Conservation (phyloP, 2,888 invertebrate species). For the Digitonthophagus gazella region DNA sequence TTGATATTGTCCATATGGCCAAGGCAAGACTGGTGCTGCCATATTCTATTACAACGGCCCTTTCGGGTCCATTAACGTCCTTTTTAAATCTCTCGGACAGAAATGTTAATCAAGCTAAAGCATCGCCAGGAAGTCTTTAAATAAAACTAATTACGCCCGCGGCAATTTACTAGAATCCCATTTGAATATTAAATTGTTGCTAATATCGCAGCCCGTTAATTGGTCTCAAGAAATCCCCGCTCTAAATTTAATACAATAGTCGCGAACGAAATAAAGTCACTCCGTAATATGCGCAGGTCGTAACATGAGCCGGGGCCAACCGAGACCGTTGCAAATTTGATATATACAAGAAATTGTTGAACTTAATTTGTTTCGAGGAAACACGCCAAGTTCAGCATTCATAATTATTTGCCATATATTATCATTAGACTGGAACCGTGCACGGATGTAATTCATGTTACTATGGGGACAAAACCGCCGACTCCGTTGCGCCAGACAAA, state of each 20-base stretch:
- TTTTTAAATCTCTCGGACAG: not conserved
- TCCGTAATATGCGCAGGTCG: not conserved
- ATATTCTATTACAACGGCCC: not conserved
- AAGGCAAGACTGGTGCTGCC: conserved; percentile 16
- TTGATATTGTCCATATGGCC: conserved; percentile 20
- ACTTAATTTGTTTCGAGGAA: conserved; percentile 12
- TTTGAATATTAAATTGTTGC: conserved; percentile 14
- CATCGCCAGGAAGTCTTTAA: not conserved
- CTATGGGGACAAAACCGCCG: not conserved
- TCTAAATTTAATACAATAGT: not conserved
- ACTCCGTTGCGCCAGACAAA: conserved; percentile 11
- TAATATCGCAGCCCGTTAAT: not conserved
- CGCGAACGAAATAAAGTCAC: not conserved
- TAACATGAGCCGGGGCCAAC: too few relatives aligned
- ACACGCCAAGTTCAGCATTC: conserved; percentile 8
- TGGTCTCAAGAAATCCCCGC: not conserved
- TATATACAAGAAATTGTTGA: conserved; percentile 4
- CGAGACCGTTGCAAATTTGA: conserved; percentile 6
- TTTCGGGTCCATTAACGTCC: not conserved
- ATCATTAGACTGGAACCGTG: conserved; percentile 11
- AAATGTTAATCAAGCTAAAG: conserved; percentile 4
- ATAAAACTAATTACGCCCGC: conserved; percentile 6
- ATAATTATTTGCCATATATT: conserved; percentile 13
- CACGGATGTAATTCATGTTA: conserved; percentile 3
- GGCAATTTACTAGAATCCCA: conserved; percentile 3